Evolutionary conservation across 2,797 vertebrate genomes (phyloP), one percentile per base, ranked within the genome.

Genomic region (Paedocypris micromegethes): DNA sequence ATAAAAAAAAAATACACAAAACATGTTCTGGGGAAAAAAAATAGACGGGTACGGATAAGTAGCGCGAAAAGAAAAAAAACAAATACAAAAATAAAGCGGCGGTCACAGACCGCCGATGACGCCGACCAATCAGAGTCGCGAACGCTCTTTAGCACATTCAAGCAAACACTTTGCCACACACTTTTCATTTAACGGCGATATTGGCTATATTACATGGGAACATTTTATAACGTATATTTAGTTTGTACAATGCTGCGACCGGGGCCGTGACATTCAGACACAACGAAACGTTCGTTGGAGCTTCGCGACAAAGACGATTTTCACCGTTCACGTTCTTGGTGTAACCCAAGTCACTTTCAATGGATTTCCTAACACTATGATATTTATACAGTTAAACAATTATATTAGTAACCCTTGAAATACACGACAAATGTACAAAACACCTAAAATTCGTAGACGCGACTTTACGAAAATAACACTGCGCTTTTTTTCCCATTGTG

Each of bases 1-100:
- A n/a, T n/a, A n/a, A 53, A 38, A 41, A 81, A 80, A 81, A 69
- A 87, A 61, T 82, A 81, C 77, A 82, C 85, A 59, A 82, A 79
- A 77, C 68, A 75, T 23, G 23, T 23, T 23, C 23, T 23, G 23
- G 51, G 66, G 76, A 70, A 74, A 47, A 58, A 49, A 47, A 39
- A 55, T 9, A 58, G 51, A 56, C 44, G 6, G 64, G 38, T 49
- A 50, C 44, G 65, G 43, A 39, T 52, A 45, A 49, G 56, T 46
- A 52, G 66, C 9, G 56, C 66, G 52, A 68, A 68, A 42, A 68
- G 8, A 3, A 42, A 4, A 40, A 69, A 46, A 65, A 50, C 51
- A 61, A 2, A 53, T 8, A 59, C 23, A 45, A 58, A 58, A 60
- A 57, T 75, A 73, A 45, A 38, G 42, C 9, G 43, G 64, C 66